phyloP scores from a whole-genome alignment of 2,888 invertebrate species.

The Metopia argyrocephala region DNA sequence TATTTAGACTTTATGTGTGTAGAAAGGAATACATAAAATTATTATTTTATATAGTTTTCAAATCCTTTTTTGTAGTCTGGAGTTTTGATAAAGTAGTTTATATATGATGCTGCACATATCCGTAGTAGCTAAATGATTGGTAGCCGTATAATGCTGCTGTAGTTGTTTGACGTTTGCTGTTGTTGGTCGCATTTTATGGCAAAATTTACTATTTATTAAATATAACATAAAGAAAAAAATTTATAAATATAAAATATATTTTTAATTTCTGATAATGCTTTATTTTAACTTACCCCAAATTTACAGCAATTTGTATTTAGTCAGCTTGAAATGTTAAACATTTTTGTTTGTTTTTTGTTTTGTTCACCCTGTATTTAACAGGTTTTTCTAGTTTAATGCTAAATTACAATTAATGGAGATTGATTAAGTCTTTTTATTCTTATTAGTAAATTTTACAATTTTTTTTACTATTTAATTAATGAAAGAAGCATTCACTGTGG shows the following conservation, averaged over 20 bases:
- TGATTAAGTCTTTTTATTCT: conserved; percentile 32
- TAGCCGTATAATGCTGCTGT: conserved; percentile 61
- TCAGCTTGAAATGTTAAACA: conserved; percentile 65
- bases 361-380: conserved; percentile 24
- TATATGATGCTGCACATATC: conserved; percentile 66
- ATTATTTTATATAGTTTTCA: conserved; percentile 39
- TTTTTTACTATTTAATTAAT: neutral
- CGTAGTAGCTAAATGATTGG: conserved; percentile 63
- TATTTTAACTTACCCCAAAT: conserved; percentile 61
- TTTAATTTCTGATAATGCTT: neutral
- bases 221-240: neutral
- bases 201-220: conserved; percentile 48
- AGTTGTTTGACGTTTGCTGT: conserved; percentile 58
- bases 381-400: conserved; percentile 19
- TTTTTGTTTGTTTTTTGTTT: conserved; percentile 49
- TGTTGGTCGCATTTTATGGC: conserved; percentile 67
- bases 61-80: conserved; percentile 67
- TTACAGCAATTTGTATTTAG: conserved; percentile 62
- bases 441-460: neutral
- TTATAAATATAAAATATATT: neutral
- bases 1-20: conserved; percentile 15
- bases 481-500: conserved; percentile 59
- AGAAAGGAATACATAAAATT: conserved; percentile 33
- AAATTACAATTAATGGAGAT: conserved; percentile 48
- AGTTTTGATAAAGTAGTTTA: conserved; percentile 67